A percentile compares a stretch with the other conserved stretches of the same genome.
Conservation (phyloP, 2,797 vertebrate species). For the Loriculus beryllinus region DNA sequence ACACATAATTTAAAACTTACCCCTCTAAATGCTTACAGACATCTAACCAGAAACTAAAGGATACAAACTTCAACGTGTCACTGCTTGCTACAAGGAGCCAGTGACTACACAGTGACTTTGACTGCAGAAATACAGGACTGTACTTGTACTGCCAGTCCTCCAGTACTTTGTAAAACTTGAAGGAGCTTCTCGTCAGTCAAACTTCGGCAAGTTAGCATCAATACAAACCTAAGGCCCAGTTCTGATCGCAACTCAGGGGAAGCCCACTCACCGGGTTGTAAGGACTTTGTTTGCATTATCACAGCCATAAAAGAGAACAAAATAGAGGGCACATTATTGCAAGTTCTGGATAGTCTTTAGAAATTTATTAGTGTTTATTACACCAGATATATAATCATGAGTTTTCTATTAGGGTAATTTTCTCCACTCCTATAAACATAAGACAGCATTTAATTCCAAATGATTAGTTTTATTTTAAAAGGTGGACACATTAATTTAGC, state of each 20-base stretch:
- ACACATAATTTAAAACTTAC: not conserved
- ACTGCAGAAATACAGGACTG: not conserved
- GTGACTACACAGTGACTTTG: not conserved
- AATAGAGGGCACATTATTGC: not conserved
- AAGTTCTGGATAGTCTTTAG: not conserved
- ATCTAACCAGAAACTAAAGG: not conserved
- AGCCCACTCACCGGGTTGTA: not conserved
- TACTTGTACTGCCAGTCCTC: not conserved
- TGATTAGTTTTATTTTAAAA: not conserved
- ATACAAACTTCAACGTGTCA: not conserved
- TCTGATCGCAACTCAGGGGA: not conserved
- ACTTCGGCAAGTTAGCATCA: not conserved
- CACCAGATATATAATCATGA: not conserved
- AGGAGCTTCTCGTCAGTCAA: not conserved
- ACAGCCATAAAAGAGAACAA: not conserved
- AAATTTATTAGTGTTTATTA: not conserved
- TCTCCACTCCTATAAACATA: not conserved
- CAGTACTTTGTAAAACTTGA: not conserved
- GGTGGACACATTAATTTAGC: not conserved
- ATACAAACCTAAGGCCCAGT: not conserved
- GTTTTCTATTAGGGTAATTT: not conserved
- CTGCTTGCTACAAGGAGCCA: not conserved
- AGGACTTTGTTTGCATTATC: not conserved
- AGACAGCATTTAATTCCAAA: not conserved
- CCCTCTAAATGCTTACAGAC: not conserved